Base-by-base conservation (phyloP, 2,797 vertebrate genomes). In the Molossus alvarezi region DNA sequence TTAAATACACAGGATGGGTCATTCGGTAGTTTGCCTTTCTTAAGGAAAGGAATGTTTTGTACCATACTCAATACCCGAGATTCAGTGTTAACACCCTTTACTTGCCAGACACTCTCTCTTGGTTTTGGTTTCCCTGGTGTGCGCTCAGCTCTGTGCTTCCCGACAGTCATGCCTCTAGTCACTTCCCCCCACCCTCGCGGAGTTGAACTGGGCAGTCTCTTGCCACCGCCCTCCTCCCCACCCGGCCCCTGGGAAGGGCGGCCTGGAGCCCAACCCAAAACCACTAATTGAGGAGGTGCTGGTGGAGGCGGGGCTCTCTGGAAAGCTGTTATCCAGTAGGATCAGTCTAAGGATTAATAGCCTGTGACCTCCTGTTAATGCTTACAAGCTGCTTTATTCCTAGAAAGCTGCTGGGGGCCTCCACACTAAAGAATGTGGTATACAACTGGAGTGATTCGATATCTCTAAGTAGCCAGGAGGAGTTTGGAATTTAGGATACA, bases 71-170 rank as follows among this genome's bases (percentile, higher is more conserved):
- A 1, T 64, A 84, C 80, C 86, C 91, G 81, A 72, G 48, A 93
- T 57, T 79, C 53, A 2, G 29, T 67, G 93, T 89, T 92, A 90
- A 84, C 81, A 69, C 88, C 48, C 29, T 41, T 92, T 67, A 41
- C 65, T 93, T 90, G 76, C 48, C 58, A 76, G 83, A 89, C 69
- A 77, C 33, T 64, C 82, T 81, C 75, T 33, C 48, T 37, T 77
- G 94, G 92, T 73, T 96, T 92, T 71, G 67, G 57, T 94, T 96
- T 95, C 95, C 92, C 57, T 95, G 76, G 21, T 79, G 85, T 69
- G 18, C 71, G 72, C 76, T 94, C 57, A 81, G 86, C 91, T 92
- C 60, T 53, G 2, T 45, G 73, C 57, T 96, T 94, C 88, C 90
- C 1, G 2, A 75, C 69, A 96, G 64, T 76, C 55, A 14, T 71